Conservation (phyloP, 2,797 vertebrate genomes). For the Odontamblyopus lacepedii region DNA sequence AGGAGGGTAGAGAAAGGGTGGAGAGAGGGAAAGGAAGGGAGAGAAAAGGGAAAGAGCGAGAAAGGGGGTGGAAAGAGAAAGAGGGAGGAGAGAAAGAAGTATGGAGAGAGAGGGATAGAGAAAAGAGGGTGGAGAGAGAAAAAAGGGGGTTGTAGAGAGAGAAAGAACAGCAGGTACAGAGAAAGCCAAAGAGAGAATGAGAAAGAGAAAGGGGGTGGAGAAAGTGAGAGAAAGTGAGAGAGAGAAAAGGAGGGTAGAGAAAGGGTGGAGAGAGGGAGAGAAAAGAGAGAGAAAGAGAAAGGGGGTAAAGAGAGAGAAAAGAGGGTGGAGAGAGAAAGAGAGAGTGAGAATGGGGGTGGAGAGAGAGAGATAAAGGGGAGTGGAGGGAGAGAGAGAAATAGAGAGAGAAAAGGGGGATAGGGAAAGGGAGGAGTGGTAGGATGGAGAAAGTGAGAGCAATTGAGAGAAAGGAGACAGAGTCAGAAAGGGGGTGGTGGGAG, state of each 20-base stretch:
- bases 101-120: neutral
- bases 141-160: neutral
- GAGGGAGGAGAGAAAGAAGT: neutral
- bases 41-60: neutral
- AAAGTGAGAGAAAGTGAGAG: neutral
- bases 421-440: too few species aligned
- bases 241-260: neutral
- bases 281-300: constrained; percentile 34
- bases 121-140: neutral
- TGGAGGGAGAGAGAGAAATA: neutral
- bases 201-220: neutral
- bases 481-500: too few species aligned
- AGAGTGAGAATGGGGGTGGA: neutral
- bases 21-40: neutral
- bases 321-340: neutral
- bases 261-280: neutral
- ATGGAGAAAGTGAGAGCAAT: neutral
- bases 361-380: constrained; percentile 9
- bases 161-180: neutral
- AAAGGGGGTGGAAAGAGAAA: neutral
- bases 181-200: neutral
- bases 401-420: neutral
- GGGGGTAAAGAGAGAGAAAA: constrained; percentile 34
- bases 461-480: too few species aligned
- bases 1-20: neutral